Percentiles rank a stretch among this genome's conserved stretches.
phyloP scores from a whole-genome alignment of 2,113 vertebrate species.

The Ardeotis arabs region DNA sequence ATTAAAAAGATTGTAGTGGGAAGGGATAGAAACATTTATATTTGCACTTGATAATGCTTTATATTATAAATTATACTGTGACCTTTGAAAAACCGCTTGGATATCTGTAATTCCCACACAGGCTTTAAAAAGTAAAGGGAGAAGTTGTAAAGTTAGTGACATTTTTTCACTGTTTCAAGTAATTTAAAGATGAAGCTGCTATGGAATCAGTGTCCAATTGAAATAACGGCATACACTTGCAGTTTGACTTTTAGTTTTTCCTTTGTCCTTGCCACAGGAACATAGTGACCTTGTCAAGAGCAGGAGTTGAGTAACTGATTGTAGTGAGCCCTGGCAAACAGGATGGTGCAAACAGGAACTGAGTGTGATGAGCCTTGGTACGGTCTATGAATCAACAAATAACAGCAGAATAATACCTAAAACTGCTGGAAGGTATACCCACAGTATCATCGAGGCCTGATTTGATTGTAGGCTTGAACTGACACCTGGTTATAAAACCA shows the following conservation, averaged over 20 bases:
- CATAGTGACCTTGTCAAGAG: not conserved
- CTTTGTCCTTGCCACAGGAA: not conserved
- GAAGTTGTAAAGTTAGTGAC: not conserved
- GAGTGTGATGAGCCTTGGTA: too few relatives aligned
- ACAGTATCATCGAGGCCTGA: rapidly evolving
- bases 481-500: not conserved
- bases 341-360: not conserved
- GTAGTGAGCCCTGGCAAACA: not conserved
- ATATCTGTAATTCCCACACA: not conserved
- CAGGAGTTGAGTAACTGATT: not conserved
- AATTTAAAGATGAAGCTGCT: not conserved
- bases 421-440: too few relatives aligned
- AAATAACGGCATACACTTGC: not conserved
- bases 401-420: not conserved
- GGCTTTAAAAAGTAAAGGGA: not conserved
- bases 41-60: not conserved
- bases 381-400: not conserved
- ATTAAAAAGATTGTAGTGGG: not conserved
- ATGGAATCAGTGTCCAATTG: not conserved
- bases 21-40: not conserved
- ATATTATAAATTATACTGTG: not conserved
- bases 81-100: not conserved
- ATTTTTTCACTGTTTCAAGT: not conserved
- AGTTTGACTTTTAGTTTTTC: not conserved
- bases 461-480: not conserved